Evolutionary conservation across 2,113 vertebrate genomes (phyloP).

Genomic region (Pogona vitticeps): DNA sequence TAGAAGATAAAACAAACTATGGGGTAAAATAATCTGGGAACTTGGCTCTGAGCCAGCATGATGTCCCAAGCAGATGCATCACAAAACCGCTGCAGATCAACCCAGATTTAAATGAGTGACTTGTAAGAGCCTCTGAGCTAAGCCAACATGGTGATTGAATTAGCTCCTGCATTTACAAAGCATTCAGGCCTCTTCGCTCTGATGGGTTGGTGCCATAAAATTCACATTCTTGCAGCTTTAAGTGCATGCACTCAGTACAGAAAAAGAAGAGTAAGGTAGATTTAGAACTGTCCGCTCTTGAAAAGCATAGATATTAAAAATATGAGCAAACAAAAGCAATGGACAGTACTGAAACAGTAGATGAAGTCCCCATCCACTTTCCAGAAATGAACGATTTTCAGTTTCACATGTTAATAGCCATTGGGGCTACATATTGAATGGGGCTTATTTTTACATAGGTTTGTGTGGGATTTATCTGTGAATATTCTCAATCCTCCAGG

Average conservation of each 20-base stretch:
- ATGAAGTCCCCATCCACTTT: slow-evolving; percentile 52
- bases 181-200: slow-evolving; percentile 55
- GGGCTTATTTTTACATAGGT: not conserved
- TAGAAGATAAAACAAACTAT: slow-evolving; percentile 51
- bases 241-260: slow-evolving; percentile 11
- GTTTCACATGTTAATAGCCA: slow-evolving; percentile 39
- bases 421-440: not conserved
- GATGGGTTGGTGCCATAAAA: slow-evolving; percentile 29
- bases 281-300: slow-evolving; percentile 45
- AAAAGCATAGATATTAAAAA: slow-evolving; percentile 48
- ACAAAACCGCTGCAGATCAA: slow-evolving; percentile 65
- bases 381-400: slow-evolving; percentile 45
- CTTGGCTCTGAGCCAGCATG: slow-evolving; percentile 57
- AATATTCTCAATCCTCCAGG: too few species aligned
- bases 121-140: slow-evolving; percentile 63
- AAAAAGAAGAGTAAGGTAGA: slow-evolving; percentile 49
- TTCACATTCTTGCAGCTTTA: slow-evolving; percentile 36
- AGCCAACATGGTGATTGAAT: slow-evolving; percentile 67
- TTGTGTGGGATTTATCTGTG: not conserved
- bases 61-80: slow-evolving; percentile 63
- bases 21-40: slow-evolving; percentile 45
- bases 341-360: slow-evolving; percentile 21
- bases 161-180: slow-evolving; percentile 60
- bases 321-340: slow-evolving; percentile 27
- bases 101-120: slow-evolving; percentile 61